These are phyloP conservation scores for Druceiella hillmani DNA, from an alignment of 2,888 invertebrate genomes.

Conservation along the genomic window DNA sequence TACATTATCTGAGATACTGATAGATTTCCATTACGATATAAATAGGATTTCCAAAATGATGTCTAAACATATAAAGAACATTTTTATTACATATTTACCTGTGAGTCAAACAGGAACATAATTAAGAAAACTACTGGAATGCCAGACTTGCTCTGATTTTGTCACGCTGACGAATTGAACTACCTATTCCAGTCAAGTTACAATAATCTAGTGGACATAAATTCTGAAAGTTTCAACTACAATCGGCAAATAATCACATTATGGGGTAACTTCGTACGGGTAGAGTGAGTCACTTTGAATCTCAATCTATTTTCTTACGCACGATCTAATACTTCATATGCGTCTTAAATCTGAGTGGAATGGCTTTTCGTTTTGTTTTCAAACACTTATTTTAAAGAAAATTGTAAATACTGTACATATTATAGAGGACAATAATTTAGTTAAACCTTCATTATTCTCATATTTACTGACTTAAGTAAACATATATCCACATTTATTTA, in stretches of 20 bases:
- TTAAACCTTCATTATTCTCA: too few species aligned
- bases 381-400: too few species aligned
- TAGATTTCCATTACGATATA: conserved; percentile 25
- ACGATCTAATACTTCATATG: too few species aligned
- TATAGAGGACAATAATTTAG: too few species aligned
- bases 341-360: too few species aligned
- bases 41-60: too few species aligned
- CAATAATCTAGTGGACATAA: conserved; percentile 22
- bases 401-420: too few species aligned
- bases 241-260: conserved; percentile 32
- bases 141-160: conserved; percentile 23
- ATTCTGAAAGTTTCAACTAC: conserved; percentile 28
- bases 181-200: conserved; percentile 29
- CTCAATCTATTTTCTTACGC: too few species aligned
- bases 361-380: too few species aligned
- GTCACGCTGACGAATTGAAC: conserved; percentile 32
- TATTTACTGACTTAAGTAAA: too few species aligned
- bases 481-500: too few species aligned
- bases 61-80: too few species aligned
- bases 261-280: conserved; percentile 40
- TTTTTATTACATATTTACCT: conserved; percentile 34
- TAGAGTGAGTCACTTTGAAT: conserved; percentile 31
- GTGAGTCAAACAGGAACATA: conserved; percentile 32
- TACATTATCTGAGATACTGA: conserved; percentile 28
- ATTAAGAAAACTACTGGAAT: conserved; percentile 25